Evolutionary conservation across 2,113 vertebrate genomes (phyloP), one percentile per base, ranked within the genome.

Genomic region (Centropus bengalensis): DNA sequence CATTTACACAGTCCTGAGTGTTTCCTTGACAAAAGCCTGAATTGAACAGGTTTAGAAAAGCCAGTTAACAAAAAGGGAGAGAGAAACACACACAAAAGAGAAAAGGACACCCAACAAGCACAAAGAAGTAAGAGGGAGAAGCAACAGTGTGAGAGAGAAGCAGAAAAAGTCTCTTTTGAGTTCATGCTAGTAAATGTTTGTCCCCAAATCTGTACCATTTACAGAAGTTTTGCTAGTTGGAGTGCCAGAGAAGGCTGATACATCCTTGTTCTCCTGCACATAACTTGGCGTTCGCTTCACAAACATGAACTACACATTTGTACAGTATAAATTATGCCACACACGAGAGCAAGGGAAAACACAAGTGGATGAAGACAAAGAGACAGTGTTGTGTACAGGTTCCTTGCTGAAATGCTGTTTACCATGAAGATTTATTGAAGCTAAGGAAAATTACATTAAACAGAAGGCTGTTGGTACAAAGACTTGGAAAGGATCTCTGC

Each of bases 11-110:
- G 80, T 16, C 45, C 77, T 79, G 86, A 96, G 87, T 91, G 83
- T 86, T 84, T 92, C 88, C 86, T 82, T 91, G 67, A 93, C 92
- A 95, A 97, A 96, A 91, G 95, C 56, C 62, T 87, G 90, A 96
- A 92, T 26, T 86, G 76, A 86, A 58, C 80, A 94, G 75, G 86
- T 95, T 96, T 77, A 93, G 86, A 96, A 96, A 95, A 92, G 64
- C 62, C 75, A 91, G 60, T 64, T 84, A 82, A 86, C 64, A 92
- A 70, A 90, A 87, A 63, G 38, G 27, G 52, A 63, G 20, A 84
- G 24, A 85, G 8, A 82, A 17, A 91, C 2, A 79, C 11, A 81
- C 8, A 80, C 28, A 52, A 9, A 40, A 64, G 64, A 87, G 58
- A 71, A 49, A 89, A 87, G 94, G 85, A 74, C 44, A 92, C 22